Evolutionary conservation across 2,888 invertebrate genomes (phyloP).

Genomic region (Acanthosepion esculentum): DNA sequence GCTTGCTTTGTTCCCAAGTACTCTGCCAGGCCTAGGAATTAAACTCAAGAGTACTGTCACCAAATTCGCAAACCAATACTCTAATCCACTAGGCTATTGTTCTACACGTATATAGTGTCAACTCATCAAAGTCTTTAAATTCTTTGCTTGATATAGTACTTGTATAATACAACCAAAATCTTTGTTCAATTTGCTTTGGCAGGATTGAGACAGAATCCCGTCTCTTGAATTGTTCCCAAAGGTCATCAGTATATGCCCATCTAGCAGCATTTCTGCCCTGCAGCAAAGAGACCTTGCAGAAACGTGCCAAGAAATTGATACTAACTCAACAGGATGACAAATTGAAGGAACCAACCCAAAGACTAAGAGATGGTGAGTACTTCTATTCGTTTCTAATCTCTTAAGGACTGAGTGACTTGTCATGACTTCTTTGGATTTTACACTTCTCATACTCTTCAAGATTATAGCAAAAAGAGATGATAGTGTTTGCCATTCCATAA

Average conservation of each 20-base stretch:
- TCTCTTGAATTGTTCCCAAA: slow-evolving; percentile 69
- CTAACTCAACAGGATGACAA: slow-evolving; percentile 77
- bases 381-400: not conserved
- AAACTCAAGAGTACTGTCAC: too few relatives aligned
- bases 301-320: slow-evolving; percentile 79
- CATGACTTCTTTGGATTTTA: slow-evolving; percentile 13
- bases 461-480: not conserved
- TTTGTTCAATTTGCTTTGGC: slow-evolving; percentile 48
- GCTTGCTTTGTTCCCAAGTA: too few relatives aligned
- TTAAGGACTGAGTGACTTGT: slow-evolving; percentile 8
- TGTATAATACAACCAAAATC: not conserved
- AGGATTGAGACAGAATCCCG: slow-evolving; percentile 66
- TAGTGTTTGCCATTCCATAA: not conserved
- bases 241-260: slow-evolving; percentile 77
- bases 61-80: too few relatives aligned
- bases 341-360: slow-evolving; percentile 76
- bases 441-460: not conserved
- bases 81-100: too few relatives aligned
- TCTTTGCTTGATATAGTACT: too few relatives aligned
- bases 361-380: slow-evolving; percentile 76
- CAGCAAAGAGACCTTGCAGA: slow-evolving; percentile 79
- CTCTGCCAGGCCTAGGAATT: too few relatives aligned
- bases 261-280: slow-evolving; percentile 78
- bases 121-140: not conserved
- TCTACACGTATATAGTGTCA: too few relatives aligned